Conservation (phyloP, 2,797 vertebrate species). For the Smutsia temminckii region DNA sequence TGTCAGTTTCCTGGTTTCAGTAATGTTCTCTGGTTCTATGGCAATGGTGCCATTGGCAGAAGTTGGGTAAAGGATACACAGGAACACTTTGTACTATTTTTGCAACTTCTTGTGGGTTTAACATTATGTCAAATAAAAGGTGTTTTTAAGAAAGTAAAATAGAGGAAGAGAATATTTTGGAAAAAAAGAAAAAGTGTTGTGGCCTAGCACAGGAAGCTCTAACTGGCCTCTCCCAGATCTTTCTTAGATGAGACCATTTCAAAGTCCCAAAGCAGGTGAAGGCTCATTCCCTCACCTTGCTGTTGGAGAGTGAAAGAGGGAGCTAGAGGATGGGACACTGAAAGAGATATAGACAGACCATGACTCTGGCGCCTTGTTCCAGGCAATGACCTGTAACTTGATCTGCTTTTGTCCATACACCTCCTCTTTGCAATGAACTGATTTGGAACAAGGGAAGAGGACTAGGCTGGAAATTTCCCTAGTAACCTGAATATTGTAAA, state of each 20-base stretch:
- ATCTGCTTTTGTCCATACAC: not conserved
- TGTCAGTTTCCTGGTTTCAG: not conserved
- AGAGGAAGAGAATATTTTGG: not conserved
- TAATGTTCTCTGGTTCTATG: not conserved
- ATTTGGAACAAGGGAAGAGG: not conserved
- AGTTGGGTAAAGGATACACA: not conserved
- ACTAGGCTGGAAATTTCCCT: not conserved
- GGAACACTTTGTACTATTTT: not conserved
- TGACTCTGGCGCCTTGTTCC: not conserved
- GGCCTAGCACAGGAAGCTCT: not conserved
- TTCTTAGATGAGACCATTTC: not conserved
- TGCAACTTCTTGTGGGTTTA: not conserved
- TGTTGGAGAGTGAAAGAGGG: not conserved
- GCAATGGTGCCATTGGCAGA: not conserved
- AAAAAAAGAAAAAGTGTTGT: not conserved
- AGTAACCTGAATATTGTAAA: not conserved
- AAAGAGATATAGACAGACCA: not conserved
- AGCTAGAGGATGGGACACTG: not conserved
- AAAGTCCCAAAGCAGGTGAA: not conserved
- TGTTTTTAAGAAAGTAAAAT: not conserved
- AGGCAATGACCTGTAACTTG: not conserved
- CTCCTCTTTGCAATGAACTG: not conserved
- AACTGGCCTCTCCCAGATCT: not conserved
- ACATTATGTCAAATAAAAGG: not conserved
- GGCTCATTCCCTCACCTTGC: not conserved